Conservation (phyloP, 2,888 invertebrate species). For the Auanema freiburgensis region DNA sequence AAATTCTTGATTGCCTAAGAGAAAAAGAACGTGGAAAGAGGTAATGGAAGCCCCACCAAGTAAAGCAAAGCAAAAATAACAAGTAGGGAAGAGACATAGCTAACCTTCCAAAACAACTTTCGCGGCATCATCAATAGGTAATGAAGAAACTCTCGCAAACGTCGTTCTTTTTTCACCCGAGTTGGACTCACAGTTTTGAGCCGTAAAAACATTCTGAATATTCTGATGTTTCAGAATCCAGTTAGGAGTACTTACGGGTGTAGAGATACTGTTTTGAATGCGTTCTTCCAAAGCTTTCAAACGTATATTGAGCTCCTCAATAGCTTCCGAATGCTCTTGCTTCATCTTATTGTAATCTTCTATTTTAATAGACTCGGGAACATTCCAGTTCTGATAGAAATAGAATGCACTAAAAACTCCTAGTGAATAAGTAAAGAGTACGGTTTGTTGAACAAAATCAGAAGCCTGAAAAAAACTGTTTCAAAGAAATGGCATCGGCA, state of each 20-base stretch:
- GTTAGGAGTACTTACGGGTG: too few species aligned
- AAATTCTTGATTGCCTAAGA: constrained; percentile 1
- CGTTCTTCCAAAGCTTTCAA: too few species aligned
- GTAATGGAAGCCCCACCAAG: neutral
- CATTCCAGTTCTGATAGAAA: constrained; percentile 47
- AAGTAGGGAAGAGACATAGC: too few species aligned
- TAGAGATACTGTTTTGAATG: too few species aligned
- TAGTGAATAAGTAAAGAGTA: constrained; percentile 58
- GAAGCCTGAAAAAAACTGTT: constrained; percentile 45
- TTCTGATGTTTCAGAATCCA: too few species aligned
- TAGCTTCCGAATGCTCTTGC: constrained; percentile 28
- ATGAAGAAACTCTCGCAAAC: constrained; percentile 41
- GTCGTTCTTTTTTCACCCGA: constrained; percentile 7
- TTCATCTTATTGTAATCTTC: constrained; percentile 39
- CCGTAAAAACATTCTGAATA: too few species aligned
- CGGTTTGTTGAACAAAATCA: constrained; percentile 61
- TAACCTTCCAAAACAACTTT: constrained; percentile 38
- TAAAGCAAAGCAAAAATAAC: neutral
- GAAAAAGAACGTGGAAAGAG: neutral
- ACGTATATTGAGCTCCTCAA: neutral
- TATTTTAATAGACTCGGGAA: constrained; percentile 40
- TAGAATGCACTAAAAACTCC: constrained; percentile 57
- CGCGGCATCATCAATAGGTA: constrained; percentile 44
- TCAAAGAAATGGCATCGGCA: neutral
- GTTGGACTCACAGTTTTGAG: too few species aligned